Conservation (phyloP, 2,797 vertebrate genomes). For the Pachyuromys duprasi region DNA sequence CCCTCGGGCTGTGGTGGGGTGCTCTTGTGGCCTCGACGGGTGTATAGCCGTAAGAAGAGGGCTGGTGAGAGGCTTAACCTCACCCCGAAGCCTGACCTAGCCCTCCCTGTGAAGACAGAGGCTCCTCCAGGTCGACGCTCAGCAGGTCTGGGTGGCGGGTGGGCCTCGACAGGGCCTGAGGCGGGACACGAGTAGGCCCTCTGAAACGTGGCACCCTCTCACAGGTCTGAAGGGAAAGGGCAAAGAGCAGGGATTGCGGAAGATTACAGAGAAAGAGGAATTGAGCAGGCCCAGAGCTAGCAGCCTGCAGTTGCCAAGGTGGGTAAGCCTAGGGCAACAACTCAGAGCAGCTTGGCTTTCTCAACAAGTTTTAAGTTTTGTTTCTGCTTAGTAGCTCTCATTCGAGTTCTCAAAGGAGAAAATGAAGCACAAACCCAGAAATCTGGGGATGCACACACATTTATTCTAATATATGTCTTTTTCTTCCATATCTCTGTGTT, state of each 20-base stretch:
- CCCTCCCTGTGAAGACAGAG: not conserved
- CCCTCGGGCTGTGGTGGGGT: not conserved
- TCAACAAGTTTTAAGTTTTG: not conserved
- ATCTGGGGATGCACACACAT: not conserved
- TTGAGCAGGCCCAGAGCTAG: not conserved
- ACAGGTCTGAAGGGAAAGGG: constrained; percentile 24
- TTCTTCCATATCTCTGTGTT: not conserved
- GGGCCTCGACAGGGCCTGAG: not conserved
- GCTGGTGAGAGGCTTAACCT: constrained; percentile 56
- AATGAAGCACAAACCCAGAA: not conserved
- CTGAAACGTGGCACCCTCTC: not conserved
- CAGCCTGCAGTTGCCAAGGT: not conserved
- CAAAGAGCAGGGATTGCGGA: not conserved
- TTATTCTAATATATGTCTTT: not conserved
- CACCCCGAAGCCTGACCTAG: constrained; percentile 58
- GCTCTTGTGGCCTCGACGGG: constrained; percentile 56
- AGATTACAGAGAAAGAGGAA: constrained; percentile 45
- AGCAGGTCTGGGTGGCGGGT: not conserved
- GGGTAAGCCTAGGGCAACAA: not conserved
- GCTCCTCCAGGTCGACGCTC: not conserved
- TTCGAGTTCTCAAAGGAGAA: constrained; percentile 11
- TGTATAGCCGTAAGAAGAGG: constrained; percentile 58
- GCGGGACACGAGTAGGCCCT: not conserved
- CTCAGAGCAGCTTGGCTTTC: not conserved
- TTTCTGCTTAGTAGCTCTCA: not conserved